Percentiles rank a stretch among this genome's conserved stretches.
phyloP scores from a whole-genome alignment of 2,797 vertebrate genomes.

The Acomys russatus region DNA sequence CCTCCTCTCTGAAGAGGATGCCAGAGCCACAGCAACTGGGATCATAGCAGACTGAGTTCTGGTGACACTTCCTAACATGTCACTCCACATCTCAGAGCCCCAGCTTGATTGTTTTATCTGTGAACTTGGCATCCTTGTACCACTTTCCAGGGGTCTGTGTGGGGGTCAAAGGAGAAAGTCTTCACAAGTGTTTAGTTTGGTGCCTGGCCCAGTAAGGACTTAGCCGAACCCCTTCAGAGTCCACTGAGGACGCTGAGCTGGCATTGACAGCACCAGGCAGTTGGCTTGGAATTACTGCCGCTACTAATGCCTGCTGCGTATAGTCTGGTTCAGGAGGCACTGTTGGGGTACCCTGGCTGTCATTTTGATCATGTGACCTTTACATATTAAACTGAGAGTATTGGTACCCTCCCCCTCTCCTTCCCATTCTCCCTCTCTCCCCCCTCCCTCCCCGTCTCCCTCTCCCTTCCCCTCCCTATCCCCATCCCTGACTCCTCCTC shows the following conservation, averaged over 20 bases:
- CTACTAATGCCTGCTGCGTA: neutral
- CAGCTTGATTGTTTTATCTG: neutral
- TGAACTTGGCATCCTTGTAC: too few species aligned
- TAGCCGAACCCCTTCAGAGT: neutral
- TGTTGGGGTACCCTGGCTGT: too few species aligned
- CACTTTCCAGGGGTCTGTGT: neutral
- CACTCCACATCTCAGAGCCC: neutral
- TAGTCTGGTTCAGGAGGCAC: neutral
- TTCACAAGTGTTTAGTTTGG: neutral
- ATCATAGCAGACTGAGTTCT: neutral
- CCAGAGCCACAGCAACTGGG: neutral
- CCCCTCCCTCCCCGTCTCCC: too few species aligned
- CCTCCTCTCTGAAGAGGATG: neutral
- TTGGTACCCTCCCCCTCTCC: neutral
- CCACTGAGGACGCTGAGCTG: neutral
- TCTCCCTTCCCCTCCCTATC: too few species aligned
- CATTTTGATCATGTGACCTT: neutral
- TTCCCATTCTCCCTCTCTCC: too few species aligned
- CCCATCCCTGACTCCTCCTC: too few species aligned
- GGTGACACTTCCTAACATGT: neutral
- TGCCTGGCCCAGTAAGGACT: neutral
- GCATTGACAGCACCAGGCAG: too few species aligned
- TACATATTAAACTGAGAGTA: neutral
- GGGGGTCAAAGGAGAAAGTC: neutral
- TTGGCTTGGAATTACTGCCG: rapidly evolving